Conservation (phyloP, 1,140 invertebrate species). For the Drosophila triauraria region DNA sequence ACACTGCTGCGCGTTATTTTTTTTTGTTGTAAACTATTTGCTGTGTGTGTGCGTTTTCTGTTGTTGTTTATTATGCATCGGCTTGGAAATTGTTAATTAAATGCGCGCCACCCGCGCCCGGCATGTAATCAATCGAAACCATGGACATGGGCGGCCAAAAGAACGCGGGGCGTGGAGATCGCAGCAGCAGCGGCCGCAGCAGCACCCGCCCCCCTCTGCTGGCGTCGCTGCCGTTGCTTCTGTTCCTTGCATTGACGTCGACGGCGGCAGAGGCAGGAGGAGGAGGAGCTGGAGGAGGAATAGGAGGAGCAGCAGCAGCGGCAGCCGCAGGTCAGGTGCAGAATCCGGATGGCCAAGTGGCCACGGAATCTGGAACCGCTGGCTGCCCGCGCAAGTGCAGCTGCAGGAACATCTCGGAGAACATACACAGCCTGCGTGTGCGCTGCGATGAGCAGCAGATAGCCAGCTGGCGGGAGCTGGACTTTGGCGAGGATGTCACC, state of each 20-base stretch:
- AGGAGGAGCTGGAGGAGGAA: neutral
- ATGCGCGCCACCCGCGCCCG: conserved; percentile 46
- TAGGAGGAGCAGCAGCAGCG: conserved; percentile 13
- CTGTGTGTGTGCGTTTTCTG: conserved; percentile 48
- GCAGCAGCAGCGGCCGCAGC: conserved; percentile 1
- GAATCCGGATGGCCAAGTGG: neutral
- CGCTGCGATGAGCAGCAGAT: conserved; percentile 85
- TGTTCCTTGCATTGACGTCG: conserved; percentile 16
- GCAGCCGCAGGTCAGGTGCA: conserved; percentile 21
- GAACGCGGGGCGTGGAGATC: conserved; percentile 50
- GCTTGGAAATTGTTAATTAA: conserved; percentile 54
- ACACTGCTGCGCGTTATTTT: conserved; percentile 19
- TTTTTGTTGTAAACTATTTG: conserved; percentile 67
- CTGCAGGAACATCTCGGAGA: conserved; percentile 74
- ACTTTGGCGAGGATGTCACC: conserved; percentile 84
- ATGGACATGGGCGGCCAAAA: conserved; percentile 46
- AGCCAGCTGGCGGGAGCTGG: conserved; percentile 84
- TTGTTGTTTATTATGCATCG: conserved; percentile 72
- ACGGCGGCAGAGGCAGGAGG: conserved; percentile 2
- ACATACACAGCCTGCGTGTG: conserved; percentile 84
- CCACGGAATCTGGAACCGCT: conserved; percentile 26
- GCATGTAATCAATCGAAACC: conserved; percentile 40
- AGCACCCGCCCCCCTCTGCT: conserved; percentile 32
- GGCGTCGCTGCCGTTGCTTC: conserved; percentile 22
- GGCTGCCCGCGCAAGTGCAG: conserved; percentile 73